Evolutionary conservation across 2,797 vertebrate species (phyloP).

Genomic region (Microctenopoma lineatum): DNA sequence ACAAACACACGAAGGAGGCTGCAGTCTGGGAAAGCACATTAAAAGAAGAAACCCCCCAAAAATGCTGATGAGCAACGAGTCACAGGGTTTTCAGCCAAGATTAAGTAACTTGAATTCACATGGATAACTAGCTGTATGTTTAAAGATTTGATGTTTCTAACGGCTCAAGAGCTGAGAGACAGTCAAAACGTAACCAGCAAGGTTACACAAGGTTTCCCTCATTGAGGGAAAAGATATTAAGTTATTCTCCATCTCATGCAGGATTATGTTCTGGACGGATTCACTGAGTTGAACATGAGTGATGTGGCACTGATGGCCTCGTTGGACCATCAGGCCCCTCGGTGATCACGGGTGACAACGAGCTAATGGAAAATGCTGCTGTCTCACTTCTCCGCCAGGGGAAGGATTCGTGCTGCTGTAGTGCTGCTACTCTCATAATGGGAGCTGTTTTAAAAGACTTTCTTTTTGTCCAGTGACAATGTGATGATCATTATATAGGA

Average conservation of each 20-base stretch:
- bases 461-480: not conserved
- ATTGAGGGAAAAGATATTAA: conserved; percentile 42
- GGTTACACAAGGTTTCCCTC: conserved; percentile 29
- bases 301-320: not conserved
- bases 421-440: not conserved
- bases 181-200: not conserved
- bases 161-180: not conserved
- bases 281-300: conserved; percentile 8
- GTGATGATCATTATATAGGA: no score
- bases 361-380: not conserved
- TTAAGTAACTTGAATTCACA: no score
- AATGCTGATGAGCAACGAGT: no score
- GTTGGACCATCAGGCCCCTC: not conserved
- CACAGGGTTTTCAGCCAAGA: no score
- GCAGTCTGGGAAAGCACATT: no score
- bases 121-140: no score
- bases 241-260: conserved; percentile 42
- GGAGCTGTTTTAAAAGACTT: not conserved
- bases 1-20: no score
- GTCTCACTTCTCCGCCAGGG: not conserved
- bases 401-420: not conserved
- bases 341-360: not conserved
- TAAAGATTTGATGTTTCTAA: not conserved
- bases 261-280: conserved; percentile 44
- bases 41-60: no score